Conservation (phyloP, 2,797 vertebrate species). For the Pyrocephalus nanus region DNA sequence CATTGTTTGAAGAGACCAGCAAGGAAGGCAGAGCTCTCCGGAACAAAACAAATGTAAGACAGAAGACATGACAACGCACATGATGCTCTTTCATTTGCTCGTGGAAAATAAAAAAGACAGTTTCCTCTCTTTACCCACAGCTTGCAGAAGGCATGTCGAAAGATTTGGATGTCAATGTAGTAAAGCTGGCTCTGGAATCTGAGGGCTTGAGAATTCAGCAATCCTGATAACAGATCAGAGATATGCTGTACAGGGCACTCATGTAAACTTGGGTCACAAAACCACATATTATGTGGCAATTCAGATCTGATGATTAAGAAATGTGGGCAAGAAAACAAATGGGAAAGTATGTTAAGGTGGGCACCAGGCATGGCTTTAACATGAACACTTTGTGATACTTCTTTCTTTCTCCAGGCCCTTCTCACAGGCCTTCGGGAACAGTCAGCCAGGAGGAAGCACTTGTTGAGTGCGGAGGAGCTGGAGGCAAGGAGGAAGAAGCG, state of each 20-base stretch:
- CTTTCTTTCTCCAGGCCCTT: constrained; percentile 67
- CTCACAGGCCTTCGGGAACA: constrained; percentile 64
- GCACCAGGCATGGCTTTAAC: neutral
- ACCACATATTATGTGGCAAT: rapidly evolving
- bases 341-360: neutral
- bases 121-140: neutral
- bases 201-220: neutral
- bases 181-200: neutral
- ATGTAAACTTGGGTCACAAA: neutral
- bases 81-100: neutral
- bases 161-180: neutral
- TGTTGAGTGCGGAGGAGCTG: constrained; percentile 80
- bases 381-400: neutral
- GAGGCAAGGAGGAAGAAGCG: constrained; percentile 77
- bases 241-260: rapidly evolving
- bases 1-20: constrained; percentile 60
- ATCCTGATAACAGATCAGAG: neutral
- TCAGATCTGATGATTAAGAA: neutral
- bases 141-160: neutral
- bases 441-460: constrained; percentile 77
- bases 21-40: constrained; percentile 82
- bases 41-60: constrained; percentile 82
- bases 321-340: neutral
- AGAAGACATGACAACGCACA: neutral
- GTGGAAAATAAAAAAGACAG: neutral